phyloP scores from a whole-genome alignment of 2,113 vertebrate genomes.

The Anguilla japonica region DNA sequence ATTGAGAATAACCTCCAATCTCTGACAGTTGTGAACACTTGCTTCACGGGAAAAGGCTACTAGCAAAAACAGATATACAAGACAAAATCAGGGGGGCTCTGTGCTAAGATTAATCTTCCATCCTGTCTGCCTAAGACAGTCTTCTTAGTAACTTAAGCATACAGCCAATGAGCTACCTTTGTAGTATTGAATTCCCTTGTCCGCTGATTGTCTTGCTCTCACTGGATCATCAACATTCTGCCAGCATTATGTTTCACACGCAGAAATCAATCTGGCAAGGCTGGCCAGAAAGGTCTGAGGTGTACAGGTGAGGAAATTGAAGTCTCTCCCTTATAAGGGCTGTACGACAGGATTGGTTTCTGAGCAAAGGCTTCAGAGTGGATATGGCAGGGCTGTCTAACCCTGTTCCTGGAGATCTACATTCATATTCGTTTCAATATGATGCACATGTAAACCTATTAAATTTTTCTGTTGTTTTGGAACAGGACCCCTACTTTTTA shows the following conservation, averaged over 20 bases:
- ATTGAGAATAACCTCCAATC: too few species aligned
- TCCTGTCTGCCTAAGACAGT: too few species aligned
- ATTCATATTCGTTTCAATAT: too few species aligned
- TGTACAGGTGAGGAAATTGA: not conserved
- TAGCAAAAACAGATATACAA: too few species aligned
- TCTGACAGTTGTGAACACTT: too few species aligned
- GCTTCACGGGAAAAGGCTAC: too few species aligned
- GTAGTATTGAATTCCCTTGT: not conserved
- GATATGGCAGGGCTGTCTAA: too few species aligned
- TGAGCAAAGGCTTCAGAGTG: not conserved
- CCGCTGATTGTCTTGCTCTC: not conserved
- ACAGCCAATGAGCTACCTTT: not conserved
- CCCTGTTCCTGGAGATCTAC: too few species aligned
- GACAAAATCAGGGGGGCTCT: too few species aligned
- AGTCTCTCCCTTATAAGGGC: not conserved
- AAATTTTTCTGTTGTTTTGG: not conserved
- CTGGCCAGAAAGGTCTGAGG: not conserved
- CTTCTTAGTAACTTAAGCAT: not conserved
- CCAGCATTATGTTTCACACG: conserved; percentile 1
- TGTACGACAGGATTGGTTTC: not conserved
- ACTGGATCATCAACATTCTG: not conserved
- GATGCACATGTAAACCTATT: too few species aligned
- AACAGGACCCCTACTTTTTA: not conserved
- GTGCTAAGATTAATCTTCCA: too few species aligned
- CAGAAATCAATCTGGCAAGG: not conserved